Conservation (phyloP, 92 coral and sea anemone species). For the Zoanthus gigantus region DNA sequence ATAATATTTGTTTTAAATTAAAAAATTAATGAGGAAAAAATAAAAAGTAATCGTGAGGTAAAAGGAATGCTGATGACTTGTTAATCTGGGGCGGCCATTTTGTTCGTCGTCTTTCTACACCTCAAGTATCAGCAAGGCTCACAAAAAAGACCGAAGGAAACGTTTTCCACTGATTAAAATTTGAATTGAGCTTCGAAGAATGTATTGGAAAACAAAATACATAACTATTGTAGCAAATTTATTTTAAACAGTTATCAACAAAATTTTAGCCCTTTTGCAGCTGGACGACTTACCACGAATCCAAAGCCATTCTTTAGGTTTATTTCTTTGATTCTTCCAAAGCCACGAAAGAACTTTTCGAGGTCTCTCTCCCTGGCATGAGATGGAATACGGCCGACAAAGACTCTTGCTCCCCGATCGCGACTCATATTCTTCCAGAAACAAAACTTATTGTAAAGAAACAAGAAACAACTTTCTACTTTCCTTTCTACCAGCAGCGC, state of each 20-base stretch:
- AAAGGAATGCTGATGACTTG: no score
- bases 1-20: no score
- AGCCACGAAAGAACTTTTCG: constrained; percentile 90
- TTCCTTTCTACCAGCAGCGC: neutral
- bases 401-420: constrained; percentile 91
- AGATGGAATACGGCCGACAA: constrained; percentile 92
- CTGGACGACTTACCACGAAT: constrained; percentile 78
- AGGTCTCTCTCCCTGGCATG: constrained; percentile 83
- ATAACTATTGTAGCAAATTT: neutral
- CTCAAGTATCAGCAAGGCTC: neutral
- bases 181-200: neutral
- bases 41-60: no score
- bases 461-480: neutral
- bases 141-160: neutral
- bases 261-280: neutral
- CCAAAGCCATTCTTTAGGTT: constrained; percentile 95
- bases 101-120: no score
- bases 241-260: neutral
- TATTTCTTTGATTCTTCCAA: constrained; percentile 92
- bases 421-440: constrained; percentile 79
- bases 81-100: no score
- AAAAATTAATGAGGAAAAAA: no score
- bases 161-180: neutral
- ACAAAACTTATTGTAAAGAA: neutral
- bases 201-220: neutral